Conservation (phyloP, 2,888 invertebrate species). For the Aleiodes leptofemur region DNA sequence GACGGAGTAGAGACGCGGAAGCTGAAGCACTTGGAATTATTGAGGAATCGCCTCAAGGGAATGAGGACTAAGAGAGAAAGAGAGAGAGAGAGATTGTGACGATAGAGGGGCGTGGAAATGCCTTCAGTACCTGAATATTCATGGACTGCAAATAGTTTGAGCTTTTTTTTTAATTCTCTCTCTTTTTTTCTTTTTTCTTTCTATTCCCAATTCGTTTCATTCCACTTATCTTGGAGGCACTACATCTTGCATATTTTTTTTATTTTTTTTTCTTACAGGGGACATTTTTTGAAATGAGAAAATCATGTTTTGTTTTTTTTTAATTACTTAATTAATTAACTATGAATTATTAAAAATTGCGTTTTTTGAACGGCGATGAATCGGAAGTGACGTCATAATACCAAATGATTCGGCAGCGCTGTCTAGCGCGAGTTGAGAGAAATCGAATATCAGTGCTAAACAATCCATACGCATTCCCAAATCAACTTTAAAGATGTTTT, state of each 20-base stretch:
- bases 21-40: constrained; percentile 44
- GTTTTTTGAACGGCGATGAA: too few relatives aligned
- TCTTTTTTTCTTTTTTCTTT: background rate
- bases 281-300: too few relatives aligned
- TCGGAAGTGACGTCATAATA: too few relatives aligned
- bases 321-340: too few relatives aligned
- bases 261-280: too few relatives aligned
- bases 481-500: too few relatives aligned
- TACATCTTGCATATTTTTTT: background rate
- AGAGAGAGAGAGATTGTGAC: background rate
- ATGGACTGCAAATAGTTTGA: constrained; percentile 38
- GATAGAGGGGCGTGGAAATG: constrained; percentile 22
- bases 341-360: too few relatives aligned
- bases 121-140: constrained; percentile 47
- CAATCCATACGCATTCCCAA: too few relatives aligned
- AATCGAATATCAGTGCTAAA: too few relatives aligned
- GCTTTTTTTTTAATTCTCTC: constrained; percentile 3
- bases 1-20: constrained; percentile 32
- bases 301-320: too few relatives aligned
- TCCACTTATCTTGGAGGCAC: background rate
- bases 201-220: constrained; percentile 20
- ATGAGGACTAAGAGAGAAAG: background rate
- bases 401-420: too few relatives aligned
- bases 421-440: too few relatives aligned
- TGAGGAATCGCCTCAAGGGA: constrained; percentile 43